Evolutionary conservation across 2,888 invertebrate species (phyloP).

Genomic region (Prosapia bicincta): DNA sequence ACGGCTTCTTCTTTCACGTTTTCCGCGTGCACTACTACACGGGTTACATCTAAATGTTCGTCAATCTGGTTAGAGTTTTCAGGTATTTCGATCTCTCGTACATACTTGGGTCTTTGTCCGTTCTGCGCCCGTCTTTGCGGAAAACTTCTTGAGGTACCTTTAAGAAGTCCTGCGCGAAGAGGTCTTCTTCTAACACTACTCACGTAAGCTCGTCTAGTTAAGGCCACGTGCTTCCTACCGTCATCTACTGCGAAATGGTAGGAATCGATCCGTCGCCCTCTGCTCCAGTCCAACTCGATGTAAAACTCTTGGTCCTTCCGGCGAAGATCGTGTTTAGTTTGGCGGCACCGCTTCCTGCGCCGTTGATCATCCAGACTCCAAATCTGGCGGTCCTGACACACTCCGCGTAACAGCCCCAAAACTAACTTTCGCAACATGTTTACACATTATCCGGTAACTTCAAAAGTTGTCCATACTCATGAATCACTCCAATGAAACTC

Average conservation of each 20-base stretch:
- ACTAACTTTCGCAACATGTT: slow-evolving; percentile 15
- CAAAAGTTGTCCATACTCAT: background rate
- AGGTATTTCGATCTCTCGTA: too few relatives aligned
- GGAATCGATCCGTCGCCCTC: slow-evolving; percentile 15
- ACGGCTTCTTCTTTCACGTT: background rate
- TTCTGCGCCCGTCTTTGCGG: background rate
- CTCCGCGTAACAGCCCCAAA: background rate
- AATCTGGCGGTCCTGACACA: slow-evolving; percentile 13
- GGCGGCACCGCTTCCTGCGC: background rate
- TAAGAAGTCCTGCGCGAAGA: background rate
- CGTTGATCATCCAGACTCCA: slow-evolving; percentile 13
- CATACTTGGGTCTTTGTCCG: too few relatives aligned
- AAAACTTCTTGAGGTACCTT: background rate
- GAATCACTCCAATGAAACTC: too few relatives aligned
- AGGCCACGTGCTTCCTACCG: background rate
- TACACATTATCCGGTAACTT: background rate
- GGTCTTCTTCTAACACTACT: background rate
- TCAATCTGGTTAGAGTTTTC: background rate
- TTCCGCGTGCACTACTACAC: background rate
- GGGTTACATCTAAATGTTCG: background rate
- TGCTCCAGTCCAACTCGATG: slow-evolving; percentile 14
- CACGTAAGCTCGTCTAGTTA: background rate
- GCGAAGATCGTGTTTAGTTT: background rate
- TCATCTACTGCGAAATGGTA: slow-evolving; percentile 1
- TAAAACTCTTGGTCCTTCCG: background rate